phyloP scores from a whole-genome alignment of 1,140 invertebrate species.

The Ylistrum balloti region DNA sequence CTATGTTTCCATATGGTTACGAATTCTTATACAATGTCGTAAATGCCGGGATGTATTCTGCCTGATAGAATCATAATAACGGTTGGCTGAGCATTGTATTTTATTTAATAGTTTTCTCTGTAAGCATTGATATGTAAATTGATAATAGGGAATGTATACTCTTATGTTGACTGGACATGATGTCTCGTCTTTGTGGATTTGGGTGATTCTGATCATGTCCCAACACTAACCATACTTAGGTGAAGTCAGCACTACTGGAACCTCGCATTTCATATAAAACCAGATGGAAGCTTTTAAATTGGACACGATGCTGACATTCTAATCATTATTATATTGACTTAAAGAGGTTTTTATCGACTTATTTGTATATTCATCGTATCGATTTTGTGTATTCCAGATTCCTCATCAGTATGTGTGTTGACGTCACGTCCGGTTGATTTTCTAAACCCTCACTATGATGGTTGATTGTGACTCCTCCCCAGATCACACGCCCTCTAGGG shows the following conservation, averaged over 20 bases:
- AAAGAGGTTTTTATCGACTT: no score
- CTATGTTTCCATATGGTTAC: no score
- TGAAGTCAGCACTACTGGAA: no score
- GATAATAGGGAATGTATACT: background rate
- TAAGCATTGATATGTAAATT: background rate
- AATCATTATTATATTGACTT: no score
- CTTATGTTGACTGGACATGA: background rate
- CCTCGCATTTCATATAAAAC: no score
- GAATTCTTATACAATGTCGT: background rate
- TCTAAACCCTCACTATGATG: background rate
- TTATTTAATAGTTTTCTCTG: background rate
- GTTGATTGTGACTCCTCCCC: constrained; percentile 36
- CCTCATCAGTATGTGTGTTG: background rate
- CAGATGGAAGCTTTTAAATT: no score
- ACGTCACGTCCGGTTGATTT: background rate
- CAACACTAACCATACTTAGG: no score
- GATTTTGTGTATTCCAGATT: background rate
- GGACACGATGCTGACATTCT: no score
- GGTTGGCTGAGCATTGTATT: background rate
- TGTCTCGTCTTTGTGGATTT: background rate
- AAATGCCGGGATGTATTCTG: background rate
- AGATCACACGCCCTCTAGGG: background rate
- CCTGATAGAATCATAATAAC: background rate
- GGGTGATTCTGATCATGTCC: no score
- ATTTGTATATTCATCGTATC: no score